Percentiles rank a stretch among this genome's conserved stretches.
phyloP scores from a whole-genome alignment of 2,888 invertebrate genomes.

The Camptogramma bilineatum region DNA sequence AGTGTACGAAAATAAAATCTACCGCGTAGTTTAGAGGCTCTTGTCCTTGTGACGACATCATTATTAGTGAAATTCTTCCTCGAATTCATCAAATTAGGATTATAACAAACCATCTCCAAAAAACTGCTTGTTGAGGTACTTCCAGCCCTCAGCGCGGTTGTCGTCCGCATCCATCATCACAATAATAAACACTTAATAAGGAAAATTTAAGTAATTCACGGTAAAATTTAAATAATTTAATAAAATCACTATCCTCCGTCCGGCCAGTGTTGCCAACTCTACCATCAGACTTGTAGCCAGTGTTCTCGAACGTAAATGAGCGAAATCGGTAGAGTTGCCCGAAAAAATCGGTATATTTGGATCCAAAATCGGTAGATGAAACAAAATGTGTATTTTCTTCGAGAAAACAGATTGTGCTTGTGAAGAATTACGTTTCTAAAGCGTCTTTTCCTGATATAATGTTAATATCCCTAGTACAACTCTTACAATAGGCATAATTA shows the following conservation, averaged over 20 bases:
- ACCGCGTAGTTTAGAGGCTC: constrained; percentile 20
- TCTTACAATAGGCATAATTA: no score
- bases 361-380: no score
- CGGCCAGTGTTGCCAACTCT: no score
- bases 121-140: constrained; percentile 81
- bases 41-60: constrained; percentile 59
- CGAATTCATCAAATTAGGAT: constrained; percentile 47
- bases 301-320: no score
- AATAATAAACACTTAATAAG: constrained; percentile 33
- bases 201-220: constrained; percentile 31
- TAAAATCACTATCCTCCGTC: constrained; percentile 42
- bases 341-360: no score
- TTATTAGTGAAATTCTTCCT: constrained; percentile 48
- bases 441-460: no score
- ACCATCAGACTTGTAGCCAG: no score
- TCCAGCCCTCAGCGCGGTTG: constrained; percentile 81
- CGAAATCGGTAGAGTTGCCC: no score
- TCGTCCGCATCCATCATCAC: constrained; percentile 68
- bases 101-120: constrained; percentile 78
- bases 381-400: no score
- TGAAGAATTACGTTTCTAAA: no score
- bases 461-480: no score
- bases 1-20: constrained; percentile 24
- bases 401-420: no score
- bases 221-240: constrained; percentile 35